Conservation (phyloP, 2,113 vertebrate genomes). For the Piprites chloris region DNA sequence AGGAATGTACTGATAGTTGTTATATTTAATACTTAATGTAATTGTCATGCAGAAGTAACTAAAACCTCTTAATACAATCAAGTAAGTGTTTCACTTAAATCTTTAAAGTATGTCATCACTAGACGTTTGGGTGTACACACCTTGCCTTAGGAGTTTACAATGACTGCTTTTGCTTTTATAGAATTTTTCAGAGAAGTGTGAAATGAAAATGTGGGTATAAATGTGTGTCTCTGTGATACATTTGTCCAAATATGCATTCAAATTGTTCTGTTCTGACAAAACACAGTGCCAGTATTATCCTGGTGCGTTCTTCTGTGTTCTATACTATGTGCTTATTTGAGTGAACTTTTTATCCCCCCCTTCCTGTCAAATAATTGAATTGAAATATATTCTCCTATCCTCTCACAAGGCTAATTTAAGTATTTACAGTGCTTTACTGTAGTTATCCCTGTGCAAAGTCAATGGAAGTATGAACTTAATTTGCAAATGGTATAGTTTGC, state of each 20-base stretch:
- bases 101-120: background rate
- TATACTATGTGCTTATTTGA: background rate
- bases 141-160: background rate
- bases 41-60: background rate
- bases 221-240: background rate
- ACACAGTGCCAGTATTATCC: background rate
- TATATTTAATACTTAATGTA: background rate
- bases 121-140: fast-evolving
- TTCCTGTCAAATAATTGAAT: background rate
- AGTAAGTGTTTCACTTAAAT: background rate
- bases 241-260: background rate
- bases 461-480: background rate
- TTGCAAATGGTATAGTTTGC: background rate
- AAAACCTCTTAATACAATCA: background rate
- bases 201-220: background rate
- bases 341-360: background rate
- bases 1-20: background rate
- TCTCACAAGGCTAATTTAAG: background rate
- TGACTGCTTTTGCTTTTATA: background rate
- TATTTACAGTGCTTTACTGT: background rate
- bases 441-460: background rate
- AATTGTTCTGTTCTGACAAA: background rate
- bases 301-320: background rate
- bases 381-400: background rate
- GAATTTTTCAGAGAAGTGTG: background rate